phyloP scores from a whole-genome alignment of 2,888 invertebrate genomes.

The Liopterus haemorrhoidalis region DNA sequence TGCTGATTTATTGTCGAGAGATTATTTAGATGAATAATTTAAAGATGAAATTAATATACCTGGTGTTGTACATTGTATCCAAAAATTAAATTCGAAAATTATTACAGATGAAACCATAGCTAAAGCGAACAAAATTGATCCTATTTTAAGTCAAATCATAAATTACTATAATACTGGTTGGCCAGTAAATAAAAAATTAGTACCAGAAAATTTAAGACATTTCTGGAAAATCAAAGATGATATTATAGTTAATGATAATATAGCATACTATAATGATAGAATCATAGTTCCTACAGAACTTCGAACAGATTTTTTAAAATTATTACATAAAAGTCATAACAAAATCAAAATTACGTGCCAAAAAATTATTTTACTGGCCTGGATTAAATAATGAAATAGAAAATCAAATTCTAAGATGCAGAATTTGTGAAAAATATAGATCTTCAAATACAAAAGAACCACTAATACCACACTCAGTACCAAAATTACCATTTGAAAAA shows the following conservation, averaged over 20 bases:
- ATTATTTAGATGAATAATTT: background rate
- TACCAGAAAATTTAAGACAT: conserved; percentile 5
- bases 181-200: background rate
- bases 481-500: conserved; percentile 14
- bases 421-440: conserved; percentile 10
- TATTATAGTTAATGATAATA: conserved; percentile 17
- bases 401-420: conserved; percentile 6
- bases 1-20: conserved; percentile 2
- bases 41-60: background rate
- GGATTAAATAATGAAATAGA: conserved; percentile 26
- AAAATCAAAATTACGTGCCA: conserved; percentile 25
- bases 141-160: conserved; percentile 1
- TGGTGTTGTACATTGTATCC: background rate
- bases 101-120: conserved; percentile 11
- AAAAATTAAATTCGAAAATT: background rate
- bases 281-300: conserved; percentile 24
- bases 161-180: background rate
- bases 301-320: conserved; percentile 22
- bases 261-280: conserved; percentile 25
- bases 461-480: conserved; percentile 10
- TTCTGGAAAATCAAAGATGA: conserved; percentile 23
- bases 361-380: conserved; percentile 24
- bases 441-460: conserved; percentile 10
- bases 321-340: conserved; percentile 25
- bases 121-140: background rate